These are phyloP conservation scores for Tetrapedia diversipes DNA, from an alignment of 2,888 invertebrate genomes.

Conservation along the genomic window DNA sequence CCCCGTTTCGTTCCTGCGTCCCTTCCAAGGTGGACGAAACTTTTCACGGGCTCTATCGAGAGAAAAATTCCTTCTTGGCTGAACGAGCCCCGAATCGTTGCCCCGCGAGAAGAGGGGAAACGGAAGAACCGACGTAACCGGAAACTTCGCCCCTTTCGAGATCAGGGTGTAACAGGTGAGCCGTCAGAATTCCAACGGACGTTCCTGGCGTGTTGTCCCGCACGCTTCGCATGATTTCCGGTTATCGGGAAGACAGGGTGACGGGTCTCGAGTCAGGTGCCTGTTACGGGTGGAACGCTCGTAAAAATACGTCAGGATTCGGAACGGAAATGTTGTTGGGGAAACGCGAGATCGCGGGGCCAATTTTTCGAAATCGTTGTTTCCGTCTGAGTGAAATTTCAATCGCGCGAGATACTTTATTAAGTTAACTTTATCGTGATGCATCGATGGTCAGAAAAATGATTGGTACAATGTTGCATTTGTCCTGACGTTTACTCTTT, in stretches of 20 bases:
- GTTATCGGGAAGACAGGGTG: not conserved
- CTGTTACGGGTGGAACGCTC: no score
- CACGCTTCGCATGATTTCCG: not conserved
- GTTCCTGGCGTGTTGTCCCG: not conserved
- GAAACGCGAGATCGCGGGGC: no score
- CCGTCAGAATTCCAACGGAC: slow-evolving; percentile 29
- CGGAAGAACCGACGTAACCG: not conserved
- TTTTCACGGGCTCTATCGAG: slow-evolving; percentile 18
- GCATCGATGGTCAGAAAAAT: no score
- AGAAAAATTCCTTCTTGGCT: slow-evolving; percentile 39
- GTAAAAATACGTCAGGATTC: no score
- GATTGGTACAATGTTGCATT: no score
- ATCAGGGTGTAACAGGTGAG: slow-evolving; percentile 55
- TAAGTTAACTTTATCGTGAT: no score
- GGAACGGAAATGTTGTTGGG: no score
- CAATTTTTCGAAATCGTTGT: no score
- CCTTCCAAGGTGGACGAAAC: slow-evolving; percentile 19
- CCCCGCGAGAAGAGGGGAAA: slow-evolving; percentile 1
- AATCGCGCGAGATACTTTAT: no score
- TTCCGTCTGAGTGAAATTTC: no score
- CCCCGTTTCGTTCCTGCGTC: not conserved
- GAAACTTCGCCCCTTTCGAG: not conserved
- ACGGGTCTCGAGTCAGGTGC: not conserved
- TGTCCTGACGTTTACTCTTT: no score
- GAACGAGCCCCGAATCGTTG: slow-evolving; percentile 39